Base-by-base conservation (phyloP, 2,888 invertebrate genomes). In the Noctuana brunneofusca region DNA sequence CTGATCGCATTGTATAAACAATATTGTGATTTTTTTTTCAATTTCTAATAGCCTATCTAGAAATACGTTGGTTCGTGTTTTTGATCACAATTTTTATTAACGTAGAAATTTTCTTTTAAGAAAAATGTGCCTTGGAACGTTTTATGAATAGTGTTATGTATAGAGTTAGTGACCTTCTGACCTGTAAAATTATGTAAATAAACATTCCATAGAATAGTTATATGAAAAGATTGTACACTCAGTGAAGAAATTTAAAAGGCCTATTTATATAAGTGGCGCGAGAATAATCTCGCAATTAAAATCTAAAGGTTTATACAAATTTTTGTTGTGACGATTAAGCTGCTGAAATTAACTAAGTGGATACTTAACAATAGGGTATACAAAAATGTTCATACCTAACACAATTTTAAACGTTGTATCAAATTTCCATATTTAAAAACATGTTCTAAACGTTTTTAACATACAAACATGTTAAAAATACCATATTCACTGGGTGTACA, bases 101-200 rank as follows among this genome's bases (percentile, higher is more conserved):
- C 32, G 79, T 86, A 86, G 84, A 79, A 82, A 43, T 76, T 79
- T 84, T 87, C 78, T 85, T 77, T 81, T 79, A 79, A 86, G 41
- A 58, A 86, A 87, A 81, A 88, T 87, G 90, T 90, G 90, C 90
- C 90, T 90, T 90, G 84, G 75, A 87, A 78, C 80, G 83, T 84
- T 87, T 81, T 84, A 85, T 81, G 75, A 79, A 77, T 88, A 87
- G 84, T 22, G 74, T 80, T 81, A 78, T 74, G 74, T 77, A 72
- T 82, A 79, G 76, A 65, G 64, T 74, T 84, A 86, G 85, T 80
- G 75, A 78, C 78, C 77, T 75, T 80, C 84, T 72, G 84, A 78
- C 79, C 77, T 84, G 82, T 82, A 73, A 79, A 79, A 79, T 76
- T 84, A 72, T 80, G 76, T 80, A 76, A 74, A 79, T 72, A 77